A percentile compares a stretch with the other conserved stretches of the same genome.
These are phyloP conservation scores for Excalfactoria chinensis DNA, from an alignment of 2,113 vertebrate genomes.

Conservation along the genomic window DNA sequence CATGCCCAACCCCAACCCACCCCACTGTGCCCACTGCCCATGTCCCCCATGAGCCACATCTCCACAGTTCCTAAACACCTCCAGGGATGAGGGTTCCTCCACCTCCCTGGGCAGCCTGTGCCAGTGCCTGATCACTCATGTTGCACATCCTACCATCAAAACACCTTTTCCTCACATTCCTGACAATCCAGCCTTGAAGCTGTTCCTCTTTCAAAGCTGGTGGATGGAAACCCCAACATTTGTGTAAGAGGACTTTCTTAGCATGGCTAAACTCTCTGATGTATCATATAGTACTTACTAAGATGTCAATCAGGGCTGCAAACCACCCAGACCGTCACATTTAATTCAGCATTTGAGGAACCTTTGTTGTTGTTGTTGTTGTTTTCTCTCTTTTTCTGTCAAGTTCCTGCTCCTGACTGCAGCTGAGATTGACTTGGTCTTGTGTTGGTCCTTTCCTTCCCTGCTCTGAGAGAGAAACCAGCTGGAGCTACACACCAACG, in stretches of 20 bases:
- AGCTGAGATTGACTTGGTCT: not conserved
- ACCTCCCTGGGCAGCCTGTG: too few species aligned
- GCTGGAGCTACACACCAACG: not conserved
- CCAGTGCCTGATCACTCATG: not conserved
- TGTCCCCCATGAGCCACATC: too few species aligned
- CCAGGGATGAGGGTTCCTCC: too few species aligned
- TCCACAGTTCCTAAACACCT: too few species aligned
- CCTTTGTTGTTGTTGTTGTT: not conserved
- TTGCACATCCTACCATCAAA: not conserved
- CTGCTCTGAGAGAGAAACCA: not conserved
- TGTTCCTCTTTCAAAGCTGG: not conserved
- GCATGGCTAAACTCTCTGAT: not conserved
- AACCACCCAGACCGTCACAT: not conserved
- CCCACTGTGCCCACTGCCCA: too few species aligned
- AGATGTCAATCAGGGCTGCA: not conserved
- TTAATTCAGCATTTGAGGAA: not conserved
- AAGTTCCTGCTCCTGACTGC: not conserved
- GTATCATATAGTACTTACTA: fast-evolving
- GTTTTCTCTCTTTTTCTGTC: not conserved
- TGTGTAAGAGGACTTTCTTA: not conserved
- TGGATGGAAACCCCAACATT: not conserved
- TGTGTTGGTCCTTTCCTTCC: not conserved
- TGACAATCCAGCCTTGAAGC: fast-evolving
- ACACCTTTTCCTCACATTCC: not conserved
- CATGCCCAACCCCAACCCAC: too few species aligned